Base-by-base conservation (phyloP, 2,888 invertebrate species). In the Phyllotreta cruciferae region DNA sequence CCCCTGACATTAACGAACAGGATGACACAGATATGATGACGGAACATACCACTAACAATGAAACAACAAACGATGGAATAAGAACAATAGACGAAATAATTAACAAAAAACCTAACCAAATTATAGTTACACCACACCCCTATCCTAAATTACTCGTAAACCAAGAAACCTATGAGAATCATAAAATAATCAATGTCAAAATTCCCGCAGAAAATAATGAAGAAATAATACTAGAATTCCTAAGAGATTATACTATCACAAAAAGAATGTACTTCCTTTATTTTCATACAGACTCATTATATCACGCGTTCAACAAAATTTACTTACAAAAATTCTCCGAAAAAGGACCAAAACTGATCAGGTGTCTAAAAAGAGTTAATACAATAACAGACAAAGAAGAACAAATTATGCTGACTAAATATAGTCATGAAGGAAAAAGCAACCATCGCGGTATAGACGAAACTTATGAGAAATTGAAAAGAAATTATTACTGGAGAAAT, bases 401-500 rank as follows among this genome's bases (percentile, higher is more conserved):
- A 34, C 62, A 62, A 62, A 42, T 49, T 0, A n/a, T 62, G 24
- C 42, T 56, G 5, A 47, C 10, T 7, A 55, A 41, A 62, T 13
- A 56, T 41, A 41, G 39, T 36, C 44, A 56, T 10, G 55, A 61
- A 55, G 38, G 54, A 5, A 37, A 61, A 47, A 44, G 49, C 10
- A 62, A 62, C 24, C 62, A 62, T 10, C 38, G 62, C 2, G 62
- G 37, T 37, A 62, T 62, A 7, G 10, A 38, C 36, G 52, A 62
- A 36, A 57, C 62, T 6, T 24, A 38, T 3, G 62, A 57, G 41
- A 11, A 34, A 1, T 35, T 52, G 7, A 55, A 57, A 36, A 50
- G 24, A 45, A 62, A 62, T 50, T 49, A 62, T 50, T 49, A 56
- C 47, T 56, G 61, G 61, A 56, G n/a, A 47, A 35, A 50, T 39